Evolutionary conservation across 2,797 vertebrate genomes (phyloP), one percentile per base, ranked within the genome.

Genomic region (Lophotriccus pileatus): DNA sequence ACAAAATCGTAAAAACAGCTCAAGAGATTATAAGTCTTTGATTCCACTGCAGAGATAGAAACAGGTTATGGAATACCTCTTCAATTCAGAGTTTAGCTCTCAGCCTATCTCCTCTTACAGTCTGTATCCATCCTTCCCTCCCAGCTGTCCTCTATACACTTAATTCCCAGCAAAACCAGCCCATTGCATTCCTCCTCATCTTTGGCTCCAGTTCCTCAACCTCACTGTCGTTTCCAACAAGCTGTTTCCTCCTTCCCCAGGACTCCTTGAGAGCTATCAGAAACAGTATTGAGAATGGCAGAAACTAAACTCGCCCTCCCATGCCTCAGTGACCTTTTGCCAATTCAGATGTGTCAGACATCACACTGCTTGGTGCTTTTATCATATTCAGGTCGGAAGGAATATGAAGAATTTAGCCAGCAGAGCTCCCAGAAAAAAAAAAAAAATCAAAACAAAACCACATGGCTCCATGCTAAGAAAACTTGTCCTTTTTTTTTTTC

Each of bases 391-490:
- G 23, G 23, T 66, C 22, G 49, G 44, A 70, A 82, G 19, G 10
- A 77, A 53, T 32, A 82, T 14, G 13, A 87, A 95, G 47, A 59
- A 89, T 77, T 87, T 56, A 47, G 66, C 43, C 77, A 67, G 14
- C 28, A 92, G 36, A 67, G 8, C 30, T 67, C 19, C 21, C 7
- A 28, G 23, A 1, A 2, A 0, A 6, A 5, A 14, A 55, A 7
- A 34, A 46, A 43, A 34, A 32, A 5, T 4, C 27, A 4, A 77
- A 50, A 41, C 23, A 70, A 60, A 73, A 36, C 20, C 41, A 55
- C 22, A 44, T 8, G 14, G 21, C 15, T 82, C 16, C 37, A 44
- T 30, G 19, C 9, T 88, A 52, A 53, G 37, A 84, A 91, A 91
- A 30, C 2, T 9, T 44, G 8, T 19, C 5, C 17, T 2, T 2